A percentile compares a stretch with the other conserved stretches of the same genome.
These are phyloP conservation scores for Budorcas taxicolor DNA, from an alignment of 2,113 vertebrate species.

Conservation along the genomic window DNA sequence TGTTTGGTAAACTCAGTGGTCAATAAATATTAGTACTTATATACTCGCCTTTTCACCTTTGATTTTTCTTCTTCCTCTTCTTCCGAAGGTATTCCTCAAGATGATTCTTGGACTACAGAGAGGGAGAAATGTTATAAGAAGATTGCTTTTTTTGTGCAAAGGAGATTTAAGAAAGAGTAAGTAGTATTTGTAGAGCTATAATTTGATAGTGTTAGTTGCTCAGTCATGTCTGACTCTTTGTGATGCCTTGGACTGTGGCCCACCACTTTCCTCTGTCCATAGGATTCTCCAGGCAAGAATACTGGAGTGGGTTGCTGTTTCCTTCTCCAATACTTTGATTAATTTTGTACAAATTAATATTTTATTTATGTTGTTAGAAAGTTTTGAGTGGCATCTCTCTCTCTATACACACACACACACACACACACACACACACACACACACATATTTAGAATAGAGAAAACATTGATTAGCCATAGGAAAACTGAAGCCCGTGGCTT, in stretches of 20 bases:
- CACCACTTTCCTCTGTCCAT: neutral
- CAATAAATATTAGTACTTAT: neutral
- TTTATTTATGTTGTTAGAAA: neutral
- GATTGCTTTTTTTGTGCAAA: neutral
- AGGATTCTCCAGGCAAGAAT: neutral
- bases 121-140: neutral
- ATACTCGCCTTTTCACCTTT: neutral
- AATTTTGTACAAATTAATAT: neutral
- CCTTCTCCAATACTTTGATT: neutral
- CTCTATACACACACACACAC: neutral
- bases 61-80: neutral
- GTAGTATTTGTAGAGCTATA: neutral
- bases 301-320: neutral
- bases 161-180: neutral
- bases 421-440: neutral
- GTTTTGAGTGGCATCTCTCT: neutral
- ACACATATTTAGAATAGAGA: neutral
- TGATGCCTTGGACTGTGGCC: neutral
- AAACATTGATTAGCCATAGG: neutral
- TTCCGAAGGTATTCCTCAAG: neutral
- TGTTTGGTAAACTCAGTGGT: neutral
- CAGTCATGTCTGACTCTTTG: rapidly evolving
- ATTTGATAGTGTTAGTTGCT: neutral
- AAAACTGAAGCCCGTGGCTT: neutral
- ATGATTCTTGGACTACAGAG: neutral